phyloP scores from a whole-genome alignment of 1,140 invertebrate species.

The Diorhabda carinulata region DNA sequence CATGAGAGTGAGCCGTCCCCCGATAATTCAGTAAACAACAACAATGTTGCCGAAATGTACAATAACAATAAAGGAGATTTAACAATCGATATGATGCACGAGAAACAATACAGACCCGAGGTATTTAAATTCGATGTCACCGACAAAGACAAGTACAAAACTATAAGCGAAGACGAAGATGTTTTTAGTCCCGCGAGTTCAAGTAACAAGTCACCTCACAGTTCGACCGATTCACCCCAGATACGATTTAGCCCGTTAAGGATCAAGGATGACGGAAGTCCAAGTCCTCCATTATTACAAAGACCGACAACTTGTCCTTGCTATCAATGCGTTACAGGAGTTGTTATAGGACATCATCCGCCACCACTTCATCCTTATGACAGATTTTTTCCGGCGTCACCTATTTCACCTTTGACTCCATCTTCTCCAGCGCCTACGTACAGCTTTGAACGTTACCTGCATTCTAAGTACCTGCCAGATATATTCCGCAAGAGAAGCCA shows the following conservation, averaged over 20 bases:
- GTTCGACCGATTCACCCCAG: conserved; percentile 55
- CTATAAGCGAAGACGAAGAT: conserved; percentile 54
- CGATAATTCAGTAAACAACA: conserved; percentile 36
- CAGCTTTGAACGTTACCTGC: conserved; percentile 67
- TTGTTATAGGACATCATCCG: conserved; percentile 48
- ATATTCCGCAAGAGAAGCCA: conserved; percentile 64
- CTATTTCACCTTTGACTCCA: conserved; percentile 58
- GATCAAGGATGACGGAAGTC: conserved; percentile 51
- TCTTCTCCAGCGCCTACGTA: conserved; percentile 54
- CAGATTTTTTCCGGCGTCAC: conserved; percentile 57
- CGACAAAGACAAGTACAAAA: conserved; percentile 48
- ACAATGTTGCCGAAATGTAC: conserved; percentile 31
- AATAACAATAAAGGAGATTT: conserved; percentile 46
- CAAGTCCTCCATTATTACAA: conserved; percentile 41
- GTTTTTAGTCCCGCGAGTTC: conserved; percentile 56
- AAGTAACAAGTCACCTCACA: conserved; percentile 53
- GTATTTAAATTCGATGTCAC: conserved; percentile 55
- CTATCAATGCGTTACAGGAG: conserved; percentile 50
- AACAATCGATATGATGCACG: conserved; percentile 36
- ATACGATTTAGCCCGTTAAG: conserved; percentile 58
- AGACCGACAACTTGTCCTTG: conserved; percentile 51
- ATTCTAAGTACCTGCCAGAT: conserved; percentile 70
- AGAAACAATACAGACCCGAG: conserved; percentile 44
- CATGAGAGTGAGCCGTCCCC: conserved; percentile 13
- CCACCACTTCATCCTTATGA: conserved; percentile 53